phyloP scores from a whole-genome alignment of 2,113 vertebrate genomes.

The Grammomys surdaster region DNA sequence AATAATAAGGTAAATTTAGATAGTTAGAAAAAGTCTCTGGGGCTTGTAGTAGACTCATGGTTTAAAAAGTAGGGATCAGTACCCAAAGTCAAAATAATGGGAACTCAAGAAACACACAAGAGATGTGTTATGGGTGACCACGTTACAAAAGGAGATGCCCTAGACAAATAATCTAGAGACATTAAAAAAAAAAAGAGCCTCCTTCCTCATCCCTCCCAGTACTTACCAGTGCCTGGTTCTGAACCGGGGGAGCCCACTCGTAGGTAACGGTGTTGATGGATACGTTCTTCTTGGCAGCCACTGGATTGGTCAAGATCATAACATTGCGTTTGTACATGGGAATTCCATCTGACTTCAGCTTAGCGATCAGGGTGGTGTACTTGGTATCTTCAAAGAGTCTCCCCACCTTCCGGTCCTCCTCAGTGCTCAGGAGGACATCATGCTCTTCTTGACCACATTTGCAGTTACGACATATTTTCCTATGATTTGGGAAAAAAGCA shows the following conservation, averaged over 20 bases:
- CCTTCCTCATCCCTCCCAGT: accelerated
- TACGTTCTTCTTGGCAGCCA: constrained; percentile 90
- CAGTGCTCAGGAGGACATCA: constrained; percentile 92
- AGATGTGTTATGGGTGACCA: neutral
- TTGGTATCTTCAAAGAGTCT: constrained; percentile 98
- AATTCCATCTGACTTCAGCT: constrained; percentile 94
- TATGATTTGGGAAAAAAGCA: constrained; percentile 81
- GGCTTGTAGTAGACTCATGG: constrained; percentile 36
- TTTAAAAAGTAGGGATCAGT: neutral
- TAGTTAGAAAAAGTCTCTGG: constrained; percentile 40
- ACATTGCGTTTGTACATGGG: constrained; percentile 93
- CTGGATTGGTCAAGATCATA: constrained; percentile 92
- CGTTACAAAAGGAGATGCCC: neutral
- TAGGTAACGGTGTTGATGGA: constrained; percentile 94
- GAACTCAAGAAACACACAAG: neutral
- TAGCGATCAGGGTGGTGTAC: constrained; percentile 96
- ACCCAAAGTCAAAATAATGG: neutral
- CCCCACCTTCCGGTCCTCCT: constrained; percentile 97
- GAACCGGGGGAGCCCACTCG: constrained; percentile 97
- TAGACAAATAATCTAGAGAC: neutral
- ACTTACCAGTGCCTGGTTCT: constrained; percentile 95
- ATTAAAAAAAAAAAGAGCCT: neutral
- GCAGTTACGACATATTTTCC: constrained; percentile 98
- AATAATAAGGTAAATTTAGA: neutral
- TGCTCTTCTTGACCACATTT: constrained; percentile 97